Evolutionary conservation across 1,140 invertebrate genomes (phyloP).

Genomic region (Drosophila sucinea): DNA sequence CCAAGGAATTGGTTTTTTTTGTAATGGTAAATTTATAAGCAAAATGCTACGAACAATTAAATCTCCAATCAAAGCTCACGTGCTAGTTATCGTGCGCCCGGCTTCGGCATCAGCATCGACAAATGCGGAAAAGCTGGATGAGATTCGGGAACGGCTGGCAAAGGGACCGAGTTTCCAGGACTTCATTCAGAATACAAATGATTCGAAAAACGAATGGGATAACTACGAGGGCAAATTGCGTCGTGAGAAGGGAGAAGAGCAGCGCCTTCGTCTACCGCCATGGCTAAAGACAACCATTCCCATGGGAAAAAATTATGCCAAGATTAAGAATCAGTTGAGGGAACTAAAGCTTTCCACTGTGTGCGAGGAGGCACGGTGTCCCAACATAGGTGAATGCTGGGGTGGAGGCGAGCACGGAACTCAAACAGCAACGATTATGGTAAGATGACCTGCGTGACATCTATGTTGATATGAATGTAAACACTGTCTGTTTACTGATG

Average conservation of each 20-base stretch:
- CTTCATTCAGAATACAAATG: slow-evolving; percentile 84
- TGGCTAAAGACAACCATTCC: slow-evolving; percentile 99
- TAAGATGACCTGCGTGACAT: slow-evolving; percentile 81
- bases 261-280: slow-evolving; percentile 94
- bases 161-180: slow-evolving; percentile 87
- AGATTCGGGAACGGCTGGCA: slow-evolving; percentile 85
- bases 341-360: slow-evolving; percentile 97
- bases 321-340: slow-evolving; percentile 94
- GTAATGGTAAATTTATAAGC: slow-evolving; percentile 2
- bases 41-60: slow-evolving; percentile 15
- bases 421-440: slow-evolving; percentile 96
- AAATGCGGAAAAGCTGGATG: slow-evolving; percentile 82
- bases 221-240: slow-evolving; percentile 93
- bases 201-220: slow-evolving; percentile 84
- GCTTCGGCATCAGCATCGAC: slow-evolving; percentile 57
- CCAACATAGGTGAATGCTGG: slow-evolving; percentile 99
- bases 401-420: slow-evolving; percentile 95
- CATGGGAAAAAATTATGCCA: slow-evolving; percentile 92
- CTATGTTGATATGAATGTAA: slow-evolving; percentile 35
- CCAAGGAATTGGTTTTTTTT: slow-evolving; percentile 5
- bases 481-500: slow-evolving; percentile 55
- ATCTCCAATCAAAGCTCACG: slow-evolving; percentile 6
- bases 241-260: slow-evolving; percentile 91
- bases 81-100: neutral
- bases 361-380: slow-evolving; percentile 99